phyloP scores from a whole-genome alignment of 2,797 vertebrate species.

The Macrochelys suwanniensis region DNA sequence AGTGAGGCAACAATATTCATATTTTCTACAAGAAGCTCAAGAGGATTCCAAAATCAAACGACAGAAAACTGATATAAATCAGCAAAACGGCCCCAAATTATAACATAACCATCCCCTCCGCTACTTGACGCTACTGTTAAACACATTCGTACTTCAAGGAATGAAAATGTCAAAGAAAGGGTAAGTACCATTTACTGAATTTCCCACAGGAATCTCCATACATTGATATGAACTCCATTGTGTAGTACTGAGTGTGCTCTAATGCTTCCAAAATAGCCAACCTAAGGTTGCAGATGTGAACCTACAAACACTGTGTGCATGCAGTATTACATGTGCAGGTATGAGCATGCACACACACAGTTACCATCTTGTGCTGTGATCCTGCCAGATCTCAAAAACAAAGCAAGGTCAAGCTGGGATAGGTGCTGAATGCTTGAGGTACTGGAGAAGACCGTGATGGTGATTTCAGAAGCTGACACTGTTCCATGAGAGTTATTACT shows the following conservation, averaged over 20 bases:
- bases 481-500: accelerated
- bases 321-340: not conserved
- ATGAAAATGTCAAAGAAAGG: not conserved
- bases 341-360: not conserved
- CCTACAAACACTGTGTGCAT: not conserved
- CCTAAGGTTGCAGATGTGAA: not conserved
- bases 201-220: not conserved
- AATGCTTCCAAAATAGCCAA: not conserved
- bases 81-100: not conserved
- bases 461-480: accelerated
- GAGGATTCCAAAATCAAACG: not conserved
- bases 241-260: not conserved
- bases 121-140: not conserved
- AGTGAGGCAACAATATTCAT: not conserved
- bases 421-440: accelerated
- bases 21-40: not conserved
- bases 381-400: not conserved
- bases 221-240: accelerated
- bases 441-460: accelerated
- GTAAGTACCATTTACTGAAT: not conserved
- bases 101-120: not conserved
- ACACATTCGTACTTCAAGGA: accelerated
- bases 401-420: not conserved
- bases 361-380: accelerated
- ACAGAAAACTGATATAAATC: not conserved